Conservation (phyloP, 2,113 vertebrate genomes). For the Steatornis caripensis region DNA sequence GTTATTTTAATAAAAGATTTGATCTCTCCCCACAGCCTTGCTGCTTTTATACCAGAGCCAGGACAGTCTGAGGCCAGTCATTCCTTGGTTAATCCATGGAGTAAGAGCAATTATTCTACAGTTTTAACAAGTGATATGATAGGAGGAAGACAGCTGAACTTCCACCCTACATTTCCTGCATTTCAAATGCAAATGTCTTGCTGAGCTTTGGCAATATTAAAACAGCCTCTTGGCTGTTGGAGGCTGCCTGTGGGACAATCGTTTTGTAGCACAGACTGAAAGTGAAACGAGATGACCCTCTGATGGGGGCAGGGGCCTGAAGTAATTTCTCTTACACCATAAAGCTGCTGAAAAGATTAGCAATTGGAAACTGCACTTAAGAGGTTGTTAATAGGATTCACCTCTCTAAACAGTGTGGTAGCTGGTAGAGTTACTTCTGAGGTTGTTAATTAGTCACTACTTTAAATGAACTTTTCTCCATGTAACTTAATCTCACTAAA, state of each 20-base stretch:
- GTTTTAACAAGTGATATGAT: background rate
- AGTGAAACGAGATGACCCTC: slow-evolving; percentile 37
- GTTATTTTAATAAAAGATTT: slow-evolving; percentile 2
- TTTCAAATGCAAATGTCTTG: slow-evolving; percentile 14
- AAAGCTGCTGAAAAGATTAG: slow-evolving; percentile 56
- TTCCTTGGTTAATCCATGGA: background rate
- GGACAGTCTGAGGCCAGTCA: background rate
- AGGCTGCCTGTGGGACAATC: background rate
- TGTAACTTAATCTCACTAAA: slow-evolving; percentile 48
- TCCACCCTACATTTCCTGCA: background rate
- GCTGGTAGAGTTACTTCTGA: slow-evolving; percentile 40
- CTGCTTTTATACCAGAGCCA: background rate
- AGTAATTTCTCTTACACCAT: slow-evolving; percentile 34
- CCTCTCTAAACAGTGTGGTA: slow-evolving; percentile 28
- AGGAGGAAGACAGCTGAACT: background rate
- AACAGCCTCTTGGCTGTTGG: background rate
- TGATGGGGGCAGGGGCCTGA: background rate
- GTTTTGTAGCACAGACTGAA: background rate
- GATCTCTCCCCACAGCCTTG: background rate
- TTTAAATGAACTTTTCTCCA: slow-evolving; percentile 34
- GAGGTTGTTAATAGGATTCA: slow-evolving; percentile 45
- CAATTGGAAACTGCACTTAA: slow-evolving; percentile 51
- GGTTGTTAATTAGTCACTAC: slow-evolving; percentile 49
- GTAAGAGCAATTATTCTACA: background rate
- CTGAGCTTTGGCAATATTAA: slow-evolving; percentile 1